Percentiles rank a stretch among this genome's conserved stretches.
Evolutionary conservation across 2,797 vertebrate species (phyloP).

Genomic region (Bufotes viridis): DNA sequence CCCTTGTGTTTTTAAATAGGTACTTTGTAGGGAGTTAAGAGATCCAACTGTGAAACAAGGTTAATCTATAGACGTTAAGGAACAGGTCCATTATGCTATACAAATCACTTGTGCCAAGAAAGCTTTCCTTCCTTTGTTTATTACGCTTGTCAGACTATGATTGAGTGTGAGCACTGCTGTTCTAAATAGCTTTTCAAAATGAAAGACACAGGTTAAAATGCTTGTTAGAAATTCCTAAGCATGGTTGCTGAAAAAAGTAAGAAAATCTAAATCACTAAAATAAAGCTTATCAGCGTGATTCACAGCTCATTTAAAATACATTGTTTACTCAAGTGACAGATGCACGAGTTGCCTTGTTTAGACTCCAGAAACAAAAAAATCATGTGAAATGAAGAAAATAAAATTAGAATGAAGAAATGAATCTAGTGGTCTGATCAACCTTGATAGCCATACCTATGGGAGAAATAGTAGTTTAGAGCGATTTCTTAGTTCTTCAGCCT

Average conservation of each 20-base stretch:
- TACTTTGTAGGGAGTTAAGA: constrained; percentile 49
- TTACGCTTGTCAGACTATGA: constrained; percentile 50
- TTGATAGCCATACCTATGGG: background rate
- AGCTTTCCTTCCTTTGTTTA: constrained; percentile 57
- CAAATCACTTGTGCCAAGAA: constrained; percentile 59
- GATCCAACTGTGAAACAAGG: constrained; percentile 57
- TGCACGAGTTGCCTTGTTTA: constrained; percentile 5
- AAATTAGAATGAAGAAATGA: background rate
- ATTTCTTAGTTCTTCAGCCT: background rate
- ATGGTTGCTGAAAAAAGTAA: constrained; percentile 38
- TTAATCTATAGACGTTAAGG: constrained; percentile 49
- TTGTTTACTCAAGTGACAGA: constrained; percentile 37
- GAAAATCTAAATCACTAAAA: constrained; percentile 40
- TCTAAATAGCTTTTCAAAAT: constrained; percentile 57
- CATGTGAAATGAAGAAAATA: background rate
- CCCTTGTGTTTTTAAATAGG: constrained; percentile 40
- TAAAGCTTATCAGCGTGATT: constrained; percentile 47
- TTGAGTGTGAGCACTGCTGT: constrained; percentile 57
- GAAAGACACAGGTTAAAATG: constrained; percentile 53
- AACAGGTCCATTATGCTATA: constrained; percentile 54
- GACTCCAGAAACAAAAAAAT: background rate
- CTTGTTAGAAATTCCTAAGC: constrained; percentile 49
- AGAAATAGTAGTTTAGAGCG: background rate
- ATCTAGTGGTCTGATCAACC: background rate
- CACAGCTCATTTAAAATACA: constrained; percentile 29